Percentiles rank a stretch among this genome's conserved stretches.
Evolutionary conservation across 2,797 vertebrate genomes (phyloP).

Genomic region (Amazona finschi): DNA sequence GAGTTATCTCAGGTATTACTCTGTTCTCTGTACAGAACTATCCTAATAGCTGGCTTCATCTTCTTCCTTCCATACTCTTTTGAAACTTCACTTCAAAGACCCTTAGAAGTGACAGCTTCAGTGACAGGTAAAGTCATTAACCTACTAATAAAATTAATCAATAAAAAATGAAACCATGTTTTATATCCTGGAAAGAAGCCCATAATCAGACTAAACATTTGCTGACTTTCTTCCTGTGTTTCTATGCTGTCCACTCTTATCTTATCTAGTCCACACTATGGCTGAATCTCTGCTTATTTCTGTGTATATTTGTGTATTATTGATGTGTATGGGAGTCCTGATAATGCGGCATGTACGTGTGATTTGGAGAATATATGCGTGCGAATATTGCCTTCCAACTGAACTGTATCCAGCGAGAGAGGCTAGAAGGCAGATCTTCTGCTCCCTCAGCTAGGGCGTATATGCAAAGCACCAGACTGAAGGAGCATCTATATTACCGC

Average conservation of each 20-base stretch:
- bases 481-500: constrained; percentile 52
- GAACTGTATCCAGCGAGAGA: constrained; percentile 9
- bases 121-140: neutral
- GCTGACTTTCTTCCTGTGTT: neutral
- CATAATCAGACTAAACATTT: neutral
- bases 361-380: constrained; percentile 24
- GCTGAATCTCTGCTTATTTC: neutral
- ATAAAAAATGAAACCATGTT: neutral
- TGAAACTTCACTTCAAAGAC: neutral
- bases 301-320: constrained; percentile 19
- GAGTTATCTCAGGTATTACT: neutral
- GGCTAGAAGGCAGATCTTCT: constrained; percentile 25
- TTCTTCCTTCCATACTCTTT: neutral
- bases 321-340: neutral
- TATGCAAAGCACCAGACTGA: constrained; percentile 47
- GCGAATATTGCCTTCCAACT: constrained; percentile 7
- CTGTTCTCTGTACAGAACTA: neutral
- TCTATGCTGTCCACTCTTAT: neutral
- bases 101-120: neutral
- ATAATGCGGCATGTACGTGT: neutral
- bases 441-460: neutral
- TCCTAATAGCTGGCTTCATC: neutral
- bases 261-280: neutral
- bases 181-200: neutral
- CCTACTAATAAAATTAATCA: neutral